A percentile compares a stretch with the other conserved stretches of the same genome.
phyloP scores from a whole-genome alignment of 92 coral and sea anemone species.

The Nematostella vectensis region DNA sequence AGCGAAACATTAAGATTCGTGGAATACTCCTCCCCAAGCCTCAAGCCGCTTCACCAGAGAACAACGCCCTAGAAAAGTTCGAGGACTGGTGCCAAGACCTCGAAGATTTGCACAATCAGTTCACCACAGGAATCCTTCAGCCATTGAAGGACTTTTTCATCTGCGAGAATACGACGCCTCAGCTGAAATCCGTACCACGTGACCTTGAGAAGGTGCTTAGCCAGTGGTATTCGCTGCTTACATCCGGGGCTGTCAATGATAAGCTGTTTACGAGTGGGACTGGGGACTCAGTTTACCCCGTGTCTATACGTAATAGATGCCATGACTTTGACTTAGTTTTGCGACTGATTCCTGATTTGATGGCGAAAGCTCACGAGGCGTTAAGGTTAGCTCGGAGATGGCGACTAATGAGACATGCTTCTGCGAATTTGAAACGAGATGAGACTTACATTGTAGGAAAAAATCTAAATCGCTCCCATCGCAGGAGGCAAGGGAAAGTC shows the following conservation, averaged over 20 bases:
- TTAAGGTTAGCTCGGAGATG: constrained; percentile 79
- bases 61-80: constrained; percentile 59
- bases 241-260: constrained; percentile 72
- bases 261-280: constrained; percentile 59
- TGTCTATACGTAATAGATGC: constrained; percentile 63
- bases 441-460: constrained; percentile 60
- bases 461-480: constrained; percentile 21
- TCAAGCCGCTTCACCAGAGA: constrained; percentile 52
- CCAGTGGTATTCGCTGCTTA: constrained; percentile 60
- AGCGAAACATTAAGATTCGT: constrained; percentile 54
- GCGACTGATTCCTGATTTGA: constrained; percentile 76
- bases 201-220: constrained; percentile 59
- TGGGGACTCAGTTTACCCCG: constrained; percentile 58
- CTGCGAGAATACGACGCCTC: constrained; percentile 27
- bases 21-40: constrained; percentile 62
- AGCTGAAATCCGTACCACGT: constrained; percentile 54
- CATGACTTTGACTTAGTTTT: constrained; percentile 80
- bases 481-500: constrained; percentile 32
- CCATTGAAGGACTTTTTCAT: constrained; percentile 77
- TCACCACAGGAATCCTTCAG: constrained; percentile 53
- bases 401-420: constrained; percentile 62
- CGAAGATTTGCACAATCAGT: constrained; percentile 47
- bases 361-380: constrained; percentile 88
- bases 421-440: constrained; percentile 46
- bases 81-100: constrained; percentile 62